These are phyloP conservation scores for Sebastes cheni DNA, from an alignment of 2,797 vertebrate species.

Conservation along the genomic window DNA sequence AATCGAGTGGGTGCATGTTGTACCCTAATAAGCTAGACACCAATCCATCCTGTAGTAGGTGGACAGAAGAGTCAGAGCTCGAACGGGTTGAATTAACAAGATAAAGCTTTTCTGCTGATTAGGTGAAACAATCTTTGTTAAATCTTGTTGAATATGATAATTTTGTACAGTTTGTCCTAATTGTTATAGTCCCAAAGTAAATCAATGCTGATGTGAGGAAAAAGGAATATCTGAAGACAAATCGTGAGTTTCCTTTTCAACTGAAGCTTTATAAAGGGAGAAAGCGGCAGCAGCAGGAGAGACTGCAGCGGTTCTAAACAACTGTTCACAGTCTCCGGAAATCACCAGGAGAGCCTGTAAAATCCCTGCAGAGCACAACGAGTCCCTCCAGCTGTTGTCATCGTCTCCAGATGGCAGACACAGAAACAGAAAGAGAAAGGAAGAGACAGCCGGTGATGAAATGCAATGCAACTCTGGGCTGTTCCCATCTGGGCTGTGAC, in stretches of 20 bases:
- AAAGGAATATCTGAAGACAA: not conserved
- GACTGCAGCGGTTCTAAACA: conserved; percentile 9
- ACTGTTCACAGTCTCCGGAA: not conserved
- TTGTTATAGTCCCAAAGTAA: not conserved
- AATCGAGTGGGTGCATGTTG: no score
- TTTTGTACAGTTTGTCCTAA: not conserved
- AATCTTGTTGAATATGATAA: not conserved
- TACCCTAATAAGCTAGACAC: not conserved
- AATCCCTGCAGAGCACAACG: conserved; percentile 22
- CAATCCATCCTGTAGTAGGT: not conserved
- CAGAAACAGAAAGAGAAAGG: conserved; percentile 11
- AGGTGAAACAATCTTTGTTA: not conserved
- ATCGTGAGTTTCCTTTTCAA: not conserved
- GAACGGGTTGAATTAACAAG: not conserved
- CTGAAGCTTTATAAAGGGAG: not conserved
- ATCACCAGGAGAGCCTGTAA: conserved; percentile 21
- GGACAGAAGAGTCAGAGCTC: not conserved
- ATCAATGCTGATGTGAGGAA: not conserved
- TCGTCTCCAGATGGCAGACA: conserved; percentile 54
- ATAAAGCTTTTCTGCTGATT: not conserved
- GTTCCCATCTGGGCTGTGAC: conserved; percentile 22
- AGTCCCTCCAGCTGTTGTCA: conserved; percentile 52
- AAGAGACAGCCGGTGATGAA: conserved; percentile 62
- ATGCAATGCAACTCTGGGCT: conserved; percentile 47
- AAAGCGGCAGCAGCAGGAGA: not conserved